Evolutionary conservation across 2,797 vertebrate species (phyloP), one percentile per base, ranked within the genome.

Genomic region (Austrolebias charrua): DNA sequence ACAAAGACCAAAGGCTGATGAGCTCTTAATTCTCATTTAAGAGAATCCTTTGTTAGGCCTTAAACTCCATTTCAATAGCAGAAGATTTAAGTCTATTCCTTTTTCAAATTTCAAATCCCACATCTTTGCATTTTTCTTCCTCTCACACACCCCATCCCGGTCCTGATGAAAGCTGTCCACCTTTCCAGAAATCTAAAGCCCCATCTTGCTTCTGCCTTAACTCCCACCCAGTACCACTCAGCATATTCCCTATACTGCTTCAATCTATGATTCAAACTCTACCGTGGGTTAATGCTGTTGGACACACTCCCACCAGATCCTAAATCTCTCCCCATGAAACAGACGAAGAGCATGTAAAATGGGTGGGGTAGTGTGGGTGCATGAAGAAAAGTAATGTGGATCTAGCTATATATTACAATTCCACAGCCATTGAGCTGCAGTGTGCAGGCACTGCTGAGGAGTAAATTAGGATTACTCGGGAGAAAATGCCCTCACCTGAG

Each of bases 271-370:
- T 84, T 86, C 79, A 75, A 69, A 78, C 89, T 84, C 80, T 77
- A 69, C 88, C 69, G 86, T 89, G 80, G 87, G 86, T 82, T 92
- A 91, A 92, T 92, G 71, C 87, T 83, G 90, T 92, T 90, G 83
- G 91, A 90, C 86, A 92, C 91, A 90, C 90, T 88, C 87, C 89
- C 82, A 87, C 83, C 62, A 61, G 29, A 71, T 75, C 83, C 83
- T 66, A 76, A 86, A 84, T 80, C 83, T 79, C 79, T 88, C 82
- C 86, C 84, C 83, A 82, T 79, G 80, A 89, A 89, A 86, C 79
- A 80, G 81, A 83, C 72, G 76, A 88, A 66, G 64, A 81, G 71
- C 67, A 63, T 80, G 79, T 82, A 76, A 71, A 47, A 82, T 66
- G 85, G 86, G 84, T 73, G 83, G 81, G 78, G 88, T 80, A 66